Conservation (phyloP, 2,888 invertebrate genomes). For the Eupithecia subfuscata region DNA sequence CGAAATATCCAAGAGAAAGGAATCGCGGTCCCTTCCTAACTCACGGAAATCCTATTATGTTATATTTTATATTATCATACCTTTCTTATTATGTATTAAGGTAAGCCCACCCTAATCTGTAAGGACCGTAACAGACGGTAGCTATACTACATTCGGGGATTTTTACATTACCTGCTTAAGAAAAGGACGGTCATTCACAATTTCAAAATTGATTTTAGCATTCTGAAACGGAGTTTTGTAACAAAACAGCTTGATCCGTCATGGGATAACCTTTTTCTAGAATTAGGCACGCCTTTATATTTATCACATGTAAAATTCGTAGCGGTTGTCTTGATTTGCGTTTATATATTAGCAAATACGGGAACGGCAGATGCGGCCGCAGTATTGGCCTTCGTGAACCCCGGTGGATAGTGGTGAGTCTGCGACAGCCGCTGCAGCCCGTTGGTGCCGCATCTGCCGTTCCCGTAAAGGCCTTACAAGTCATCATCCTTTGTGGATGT, state of each 20-base stretch:
- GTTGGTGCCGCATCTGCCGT: too few species aligned
- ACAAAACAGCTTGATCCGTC: not conserved
- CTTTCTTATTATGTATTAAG: slow-evolving; percentile 37
- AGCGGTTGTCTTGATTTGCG: too few species aligned
- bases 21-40: slow-evolving; percentile 36
- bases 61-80: slow-evolving; percentile 31
- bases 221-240: not conserved
- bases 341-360: too few species aligned
- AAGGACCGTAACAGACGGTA: slow-evolving; percentile 7
- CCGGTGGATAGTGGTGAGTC: too few species aligned
- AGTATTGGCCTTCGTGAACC: too few species aligned
- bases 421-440: too few species aligned
- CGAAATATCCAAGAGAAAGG: slow-evolving; percentile 36
- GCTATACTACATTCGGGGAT: not conserved
- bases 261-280: too few species aligned
- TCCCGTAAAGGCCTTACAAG: too few species aligned
- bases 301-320: too few species aligned
- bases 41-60: slow-evolving; percentile 41
- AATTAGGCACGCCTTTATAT: too few species aligned
- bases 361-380: too few species aligned
- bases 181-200: not conserved
- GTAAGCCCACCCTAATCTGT: slow-evolving; percentile 39
- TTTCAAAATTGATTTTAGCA: not conserved
- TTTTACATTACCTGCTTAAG: not conserved
- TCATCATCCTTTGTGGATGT: too few species aligned